phyloP scores from a whole-genome alignment of 2,888 invertebrate species.

The Heliconius charithonia region DNA sequence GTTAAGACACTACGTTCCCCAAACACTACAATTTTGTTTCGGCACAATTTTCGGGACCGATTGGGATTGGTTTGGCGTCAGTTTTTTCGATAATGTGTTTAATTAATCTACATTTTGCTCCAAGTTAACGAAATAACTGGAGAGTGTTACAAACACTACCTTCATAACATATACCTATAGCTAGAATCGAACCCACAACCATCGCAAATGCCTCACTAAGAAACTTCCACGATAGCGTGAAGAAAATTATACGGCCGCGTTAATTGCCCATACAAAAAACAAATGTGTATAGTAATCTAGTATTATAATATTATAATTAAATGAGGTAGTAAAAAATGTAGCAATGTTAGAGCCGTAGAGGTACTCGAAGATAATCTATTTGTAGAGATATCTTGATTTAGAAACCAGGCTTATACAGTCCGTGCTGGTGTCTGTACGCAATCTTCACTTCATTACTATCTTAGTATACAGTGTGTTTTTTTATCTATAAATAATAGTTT shows the following conservation, averaged over 20 bases:
- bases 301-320: conserved; percentile 35
- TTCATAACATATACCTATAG: neutral
- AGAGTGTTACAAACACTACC: too few species aligned
- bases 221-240: neutral
- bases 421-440: conserved; percentile 28
- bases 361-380: conserved; percentile 53
- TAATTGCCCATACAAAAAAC: conserved; percentile 29
- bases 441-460: conserved; percentile 22
- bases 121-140: too few species aligned
- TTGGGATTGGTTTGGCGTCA: too few species aligned
- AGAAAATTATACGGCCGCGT: conserved; percentile 11
- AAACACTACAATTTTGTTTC: too few species aligned
- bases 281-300: conserved; percentile 17
- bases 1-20: too few species aligned
- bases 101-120: too few species aligned
- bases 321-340: conserved; percentile 26
- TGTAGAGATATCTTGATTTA: conserved; percentile 49
- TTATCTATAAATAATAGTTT: conserved; percentile 16
- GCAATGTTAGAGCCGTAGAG: conserved; percentile 20
- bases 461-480: neutral
- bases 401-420: conserved; percentile 43
- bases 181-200: neutral
- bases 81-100: too few species aligned
- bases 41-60: too few species aligned
- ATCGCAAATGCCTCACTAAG: neutral